phyloP scores from a whole-genome alignment of 2,113 vertebrate species.

The Myxocyprinus asiaticus region DNA sequence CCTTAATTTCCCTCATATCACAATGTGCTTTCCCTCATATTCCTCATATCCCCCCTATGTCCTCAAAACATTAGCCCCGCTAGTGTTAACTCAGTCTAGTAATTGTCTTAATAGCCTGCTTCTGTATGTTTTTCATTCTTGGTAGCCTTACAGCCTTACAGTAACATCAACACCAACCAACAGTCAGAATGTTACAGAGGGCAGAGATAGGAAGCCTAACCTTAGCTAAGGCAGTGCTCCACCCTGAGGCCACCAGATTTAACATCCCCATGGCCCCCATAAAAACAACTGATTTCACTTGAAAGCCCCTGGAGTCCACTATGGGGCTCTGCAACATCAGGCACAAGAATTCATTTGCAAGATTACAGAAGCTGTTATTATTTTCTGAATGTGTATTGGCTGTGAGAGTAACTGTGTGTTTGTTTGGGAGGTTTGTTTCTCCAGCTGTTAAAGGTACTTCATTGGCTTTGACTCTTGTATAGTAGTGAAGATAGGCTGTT shows the following conservation, averaged over 20 bases:
- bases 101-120: background rate
- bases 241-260: background rate
- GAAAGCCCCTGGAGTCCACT: background rate
- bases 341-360: constrained; percentile 17
- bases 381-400: constrained; percentile 4
- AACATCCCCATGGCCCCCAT: background rate
- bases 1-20: constrained; percentile 27
- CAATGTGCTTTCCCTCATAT: background rate
- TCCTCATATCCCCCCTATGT: background rate
- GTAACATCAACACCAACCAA: background rate
- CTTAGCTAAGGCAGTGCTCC: constrained; percentile 7
- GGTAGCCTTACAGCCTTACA: constrained; percentile 10
- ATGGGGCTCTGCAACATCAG: background rate
- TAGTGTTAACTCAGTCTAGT: background rate
- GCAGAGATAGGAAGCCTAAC: background rate
- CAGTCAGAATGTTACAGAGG: background rate
- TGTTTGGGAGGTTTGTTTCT: constrained; percentile 4
- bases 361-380: background rate
- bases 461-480: constrained; percentile 9
- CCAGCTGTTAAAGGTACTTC: constrained; percentile 18
- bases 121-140: background rate
- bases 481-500: constrained; percentile 29
- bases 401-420: background rate
- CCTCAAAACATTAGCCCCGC: background rate
- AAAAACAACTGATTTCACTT: background rate